Conservation (phyloP, 2,797 vertebrate species). For the Pipistrellus pygmaeus region DNA sequence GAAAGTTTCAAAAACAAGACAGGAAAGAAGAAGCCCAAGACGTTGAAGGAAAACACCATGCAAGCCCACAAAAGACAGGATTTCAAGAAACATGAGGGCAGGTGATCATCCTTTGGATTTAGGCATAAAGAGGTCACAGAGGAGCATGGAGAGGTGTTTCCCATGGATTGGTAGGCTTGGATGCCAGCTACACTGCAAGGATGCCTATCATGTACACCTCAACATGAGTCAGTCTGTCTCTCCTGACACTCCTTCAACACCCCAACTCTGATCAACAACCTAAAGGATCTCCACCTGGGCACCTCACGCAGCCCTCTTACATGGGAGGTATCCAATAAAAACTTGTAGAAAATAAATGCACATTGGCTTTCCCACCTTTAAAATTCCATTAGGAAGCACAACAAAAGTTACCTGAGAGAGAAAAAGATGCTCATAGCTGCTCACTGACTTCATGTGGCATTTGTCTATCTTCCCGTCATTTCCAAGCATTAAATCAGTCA, state of each 20-base stretch:
- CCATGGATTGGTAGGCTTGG: background rate
- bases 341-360: conserved; percentile 12
- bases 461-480: background rate
- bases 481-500: conserved; percentile 41
- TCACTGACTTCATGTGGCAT: background rate
- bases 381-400: conserved; percentile 10
- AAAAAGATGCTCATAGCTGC: background rate
- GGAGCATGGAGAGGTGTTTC: background rate
- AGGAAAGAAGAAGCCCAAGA: background rate
- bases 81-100: background rate
- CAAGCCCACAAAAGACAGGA: background rate
- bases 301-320: background rate
- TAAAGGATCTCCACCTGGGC: background rate
- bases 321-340: background rate
- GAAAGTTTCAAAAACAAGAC: background rate
- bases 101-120: background rate
- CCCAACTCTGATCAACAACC: background rate
- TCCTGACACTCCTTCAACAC: background rate
- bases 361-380: background rate
- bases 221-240: background rate
- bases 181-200: background rate
- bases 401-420: background rate
- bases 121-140: background rate
- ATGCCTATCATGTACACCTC: background rate
- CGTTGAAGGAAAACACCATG: background rate